Conservation (phyloP, 1,140 invertebrate species). For the Metopolophium dirhodum region DNA sequence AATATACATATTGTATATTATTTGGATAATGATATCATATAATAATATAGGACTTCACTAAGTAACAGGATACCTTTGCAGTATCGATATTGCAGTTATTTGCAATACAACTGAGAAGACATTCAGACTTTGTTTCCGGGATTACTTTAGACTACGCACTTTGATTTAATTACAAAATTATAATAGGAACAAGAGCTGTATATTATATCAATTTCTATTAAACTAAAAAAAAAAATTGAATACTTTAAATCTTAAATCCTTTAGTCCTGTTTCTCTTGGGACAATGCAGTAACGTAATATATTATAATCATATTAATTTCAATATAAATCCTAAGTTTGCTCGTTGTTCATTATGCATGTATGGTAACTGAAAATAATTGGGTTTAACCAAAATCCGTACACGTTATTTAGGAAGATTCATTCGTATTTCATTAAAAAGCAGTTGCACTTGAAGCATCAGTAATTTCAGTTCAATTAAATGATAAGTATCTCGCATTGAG, state of each 20-base stretch:
- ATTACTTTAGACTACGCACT: too few relatives aligned
- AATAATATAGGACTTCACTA: too few relatives aligned
- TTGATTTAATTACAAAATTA: neutral
- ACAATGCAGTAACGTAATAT: neutral
- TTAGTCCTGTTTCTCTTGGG: neutral
- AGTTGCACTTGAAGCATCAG: conserved; percentile 15
- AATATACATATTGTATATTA: too few relatives aligned
- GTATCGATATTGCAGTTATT: too few relatives aligned
- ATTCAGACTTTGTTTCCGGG: too few relatives aligned
- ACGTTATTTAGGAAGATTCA: neutral
- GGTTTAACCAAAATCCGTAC: neutral
- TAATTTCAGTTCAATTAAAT: conserved; percentile 42
- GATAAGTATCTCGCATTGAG: conserved; percentile 37
- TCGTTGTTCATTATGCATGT: neutral
- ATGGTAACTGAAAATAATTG: neutral
- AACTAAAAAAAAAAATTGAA: neutral
- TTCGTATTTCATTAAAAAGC: conserved; percentile 14
- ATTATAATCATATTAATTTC: neutral
- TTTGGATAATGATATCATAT: too few relatives aligned
- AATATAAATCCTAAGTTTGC: conserved; percentile 25
- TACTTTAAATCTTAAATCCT: conserved; percentile 4
- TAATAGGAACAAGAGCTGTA: neutral
- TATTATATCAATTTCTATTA: neutral
- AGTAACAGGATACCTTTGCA: too few relatives aligned
- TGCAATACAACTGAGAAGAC: too few relatives aligned